phyloP scores from a whole-genome alignment of 37 sponge, comb jelly and placozoan genomes.

The Agelas oroides region DNA sequence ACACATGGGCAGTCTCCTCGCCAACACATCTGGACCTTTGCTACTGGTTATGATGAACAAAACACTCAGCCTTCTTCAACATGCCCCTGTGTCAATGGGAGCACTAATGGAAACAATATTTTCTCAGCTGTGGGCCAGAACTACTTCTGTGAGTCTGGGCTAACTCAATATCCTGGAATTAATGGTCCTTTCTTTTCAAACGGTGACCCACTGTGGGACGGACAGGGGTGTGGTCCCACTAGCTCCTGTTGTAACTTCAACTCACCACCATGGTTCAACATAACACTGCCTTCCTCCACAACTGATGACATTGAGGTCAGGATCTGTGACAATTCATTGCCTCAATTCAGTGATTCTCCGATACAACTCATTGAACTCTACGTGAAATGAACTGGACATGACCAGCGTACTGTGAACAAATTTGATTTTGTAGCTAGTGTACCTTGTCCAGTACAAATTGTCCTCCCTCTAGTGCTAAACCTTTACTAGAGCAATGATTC shows the following conservation, averaged over 20 bases:
- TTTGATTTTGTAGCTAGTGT: too few relatives aligned
- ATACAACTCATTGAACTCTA: background rate
- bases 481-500: too few relatives aligned
- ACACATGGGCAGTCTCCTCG: background rate
- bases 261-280: slow-evolving; percentile 15
- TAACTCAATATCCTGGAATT: background rate
- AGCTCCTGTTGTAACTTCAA: slow-evolving; percentile 21
- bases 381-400: background rate
- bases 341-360: background rate
- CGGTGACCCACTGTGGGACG: slow-evolving; percentile 20
- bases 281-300: background rate
- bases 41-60: too few relatives aligned
- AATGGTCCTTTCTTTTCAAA: background rate
- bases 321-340: background rate
- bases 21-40: slow-evolving; percentile 22
- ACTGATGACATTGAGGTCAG: slow-evolving; percentile 25
- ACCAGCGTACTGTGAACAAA: too few relatives aligned
- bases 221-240: slow-evolving; percentile 2
- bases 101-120: background rate
- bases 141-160: slow-evolving; percentile 14
- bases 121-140: background rate
- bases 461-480: too few relatives aligned
- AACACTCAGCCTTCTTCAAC: too few relatives aligned
- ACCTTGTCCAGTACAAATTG: too few relatives aligned
- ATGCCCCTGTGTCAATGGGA: too few relatives aligned